These are phyloP conservation scores for Samia ricini DNA, from an alignment of 1,140 invertebrate species.

Conservation along the genomic window DNA sequence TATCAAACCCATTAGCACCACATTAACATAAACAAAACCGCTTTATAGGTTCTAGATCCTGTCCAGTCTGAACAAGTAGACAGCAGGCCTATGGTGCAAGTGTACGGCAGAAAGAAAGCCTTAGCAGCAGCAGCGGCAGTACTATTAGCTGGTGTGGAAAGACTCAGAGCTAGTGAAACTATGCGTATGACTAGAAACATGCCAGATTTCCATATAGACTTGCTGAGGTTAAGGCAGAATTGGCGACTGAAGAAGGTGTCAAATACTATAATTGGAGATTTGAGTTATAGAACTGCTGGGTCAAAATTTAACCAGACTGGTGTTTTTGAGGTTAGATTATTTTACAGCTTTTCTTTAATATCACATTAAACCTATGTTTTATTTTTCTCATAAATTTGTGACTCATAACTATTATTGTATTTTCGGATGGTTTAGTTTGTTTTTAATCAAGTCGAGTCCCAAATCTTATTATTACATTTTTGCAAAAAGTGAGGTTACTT, in stretches of 20 bases:
- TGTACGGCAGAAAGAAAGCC: constrained; percentile 96
- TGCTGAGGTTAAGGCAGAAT: constrained; percentile 92
- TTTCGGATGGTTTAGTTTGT: no score
- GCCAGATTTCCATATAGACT: constrained; percentile 95
- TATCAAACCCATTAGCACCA: no score
- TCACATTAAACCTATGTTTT: no score
- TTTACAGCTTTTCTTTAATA: constrained; percentile 10
- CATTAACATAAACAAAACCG: neutral
- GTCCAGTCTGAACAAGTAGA: constrained; percentile 91
- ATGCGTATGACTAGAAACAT: constrained; percentile 84
- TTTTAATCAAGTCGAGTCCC: no score
- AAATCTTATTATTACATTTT: no score
- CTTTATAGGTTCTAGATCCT: constrained; percentile 86
- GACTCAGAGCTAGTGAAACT: constrained; percentile 88
- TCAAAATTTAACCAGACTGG: constrained; percentile 96
- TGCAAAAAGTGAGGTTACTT: no score
- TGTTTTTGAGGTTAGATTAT: constrained; percentile 90
- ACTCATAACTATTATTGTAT: no score
- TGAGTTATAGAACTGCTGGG: constrained; percentile 95
- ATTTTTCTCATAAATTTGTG: no score
- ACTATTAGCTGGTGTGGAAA: constrained; percentile 90
- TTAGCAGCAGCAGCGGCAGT: constrained; percentile 90
- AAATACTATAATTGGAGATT: constrained; percentile 96
- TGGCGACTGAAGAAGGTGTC: constrained; percentile 98
- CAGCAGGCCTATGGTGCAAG: constrained; percentile 90